Percentiles rank a stretch among this genome's conserved stretches.
Evolutionary conservation across 2,113 vertebrate species (phyloP).

Genomic region (Lipotes vexillifer): DNA sequence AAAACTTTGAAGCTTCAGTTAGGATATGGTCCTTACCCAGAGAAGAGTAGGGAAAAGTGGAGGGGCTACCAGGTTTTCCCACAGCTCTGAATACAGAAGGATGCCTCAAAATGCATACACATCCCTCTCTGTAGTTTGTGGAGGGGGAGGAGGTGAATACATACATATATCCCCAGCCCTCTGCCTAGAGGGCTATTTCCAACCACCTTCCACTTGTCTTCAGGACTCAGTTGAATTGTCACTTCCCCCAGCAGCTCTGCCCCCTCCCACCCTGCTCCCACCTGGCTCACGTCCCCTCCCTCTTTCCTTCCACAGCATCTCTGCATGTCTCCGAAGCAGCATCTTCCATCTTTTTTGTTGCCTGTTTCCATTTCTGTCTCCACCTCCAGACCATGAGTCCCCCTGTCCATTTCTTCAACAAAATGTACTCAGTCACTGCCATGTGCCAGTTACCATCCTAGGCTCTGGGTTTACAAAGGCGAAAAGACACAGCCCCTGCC

Average conservation of each 20-base stretch:
- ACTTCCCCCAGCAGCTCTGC: not conserved
- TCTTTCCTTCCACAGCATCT: not conserved
- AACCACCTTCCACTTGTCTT: not conserved
- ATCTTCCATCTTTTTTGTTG: not conserved
- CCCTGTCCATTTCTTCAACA: not conserved
- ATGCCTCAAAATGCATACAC: not conserved
- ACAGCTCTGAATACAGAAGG: not conserved
- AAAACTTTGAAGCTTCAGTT: not conserved
- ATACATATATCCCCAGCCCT: not conserved
- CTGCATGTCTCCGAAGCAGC: rapidly evolving
- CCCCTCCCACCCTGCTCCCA: not conserved
- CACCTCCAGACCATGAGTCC: not conserved
- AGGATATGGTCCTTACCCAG: not conserved
- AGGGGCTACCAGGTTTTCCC: not conserved
- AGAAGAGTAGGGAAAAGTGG: not conserved
- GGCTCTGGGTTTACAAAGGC: not conserved
- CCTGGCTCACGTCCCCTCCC: too few species aligned
- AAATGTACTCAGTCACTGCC: not conserved
- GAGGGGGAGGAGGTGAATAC: too few species aligned
- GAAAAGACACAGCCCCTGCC: not conserved
- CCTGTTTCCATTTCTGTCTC: not conserved
- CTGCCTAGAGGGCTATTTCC: not conserved
- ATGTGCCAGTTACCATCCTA: not conserved
- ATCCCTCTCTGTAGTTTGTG: not conserved
- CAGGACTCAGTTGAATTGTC: not conserved